A percentile compares a stretch with the other conserved stretches of the same genome.
Conservation (phyloP, 2,797 vertebrate species). For the Platalea minor region DNA sequence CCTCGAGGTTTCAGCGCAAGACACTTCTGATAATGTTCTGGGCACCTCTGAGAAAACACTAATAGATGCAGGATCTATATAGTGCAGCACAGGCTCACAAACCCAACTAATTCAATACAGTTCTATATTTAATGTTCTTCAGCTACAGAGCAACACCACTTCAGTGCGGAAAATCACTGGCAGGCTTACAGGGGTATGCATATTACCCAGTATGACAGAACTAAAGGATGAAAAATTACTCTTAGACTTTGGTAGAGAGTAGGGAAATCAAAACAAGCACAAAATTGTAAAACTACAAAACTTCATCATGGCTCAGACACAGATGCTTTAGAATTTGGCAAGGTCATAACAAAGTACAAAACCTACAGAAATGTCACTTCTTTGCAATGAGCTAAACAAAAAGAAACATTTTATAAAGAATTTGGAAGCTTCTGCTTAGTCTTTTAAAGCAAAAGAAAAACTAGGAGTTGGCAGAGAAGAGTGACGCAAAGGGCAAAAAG, state of each 20-base stretch:
- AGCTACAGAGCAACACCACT: constrained; percentile 6
- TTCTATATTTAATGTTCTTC: constrained; percentile 27
- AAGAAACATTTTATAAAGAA: background rate
- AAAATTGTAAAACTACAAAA: constrained; percentile 8
- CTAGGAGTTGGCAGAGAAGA: background rate
- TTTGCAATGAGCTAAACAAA: background rate
- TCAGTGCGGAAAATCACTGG: constrained; percentile 36
- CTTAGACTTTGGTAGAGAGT: background rate
- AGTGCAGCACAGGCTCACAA: background rate
- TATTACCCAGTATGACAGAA: constrained; percentile 24
- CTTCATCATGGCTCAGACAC: background rate
- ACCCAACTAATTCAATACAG: background rate
- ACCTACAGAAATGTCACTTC: constrained; percentile 5
- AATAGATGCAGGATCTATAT: background rate
- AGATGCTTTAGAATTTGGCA: constrained; percentile 32
- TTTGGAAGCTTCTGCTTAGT: constrained; percentile 3
- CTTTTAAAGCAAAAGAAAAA: constrained; percentile 6
- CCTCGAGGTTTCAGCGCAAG: background rate
- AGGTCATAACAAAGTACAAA: constrained; percentile 28
- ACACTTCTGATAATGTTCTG: background rate
- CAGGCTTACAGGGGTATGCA: constrained; percentile 41
- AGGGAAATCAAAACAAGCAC: background rate
- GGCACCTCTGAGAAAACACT: background rate
- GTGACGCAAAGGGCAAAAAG: background rate
- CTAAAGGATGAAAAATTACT: constrained; percentile 36